Base-by-base conservation (phyloP, 2,797 vertebrate species). In the Pterois miles region DNA sequence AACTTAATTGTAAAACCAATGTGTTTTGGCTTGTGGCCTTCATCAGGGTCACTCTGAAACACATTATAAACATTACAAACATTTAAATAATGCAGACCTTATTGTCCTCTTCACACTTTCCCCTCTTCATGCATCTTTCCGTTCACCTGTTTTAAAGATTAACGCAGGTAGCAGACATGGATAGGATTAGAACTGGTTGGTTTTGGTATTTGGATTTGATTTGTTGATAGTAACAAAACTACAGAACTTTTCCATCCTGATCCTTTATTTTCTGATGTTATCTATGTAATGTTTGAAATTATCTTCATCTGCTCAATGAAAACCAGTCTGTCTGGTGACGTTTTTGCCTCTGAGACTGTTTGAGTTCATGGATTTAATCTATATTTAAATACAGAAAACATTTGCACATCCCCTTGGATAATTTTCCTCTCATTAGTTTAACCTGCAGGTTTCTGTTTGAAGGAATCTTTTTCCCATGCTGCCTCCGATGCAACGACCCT, bases 361-460 rank as follows among this genome's bases (percentile, higher is more conserved):
- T 34, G 11, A 67, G 12, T 46, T 63, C 4, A 36, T 71, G 2
- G 25, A 12, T 65, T 63, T 64, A 6, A 74, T 40, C 13, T 20
- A 4, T 40, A 58, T 79, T 66, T 43, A 74, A 67, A 67, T 67
- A 8, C n/a, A 12, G 22, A 56, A 9, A 33, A 66, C 0, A 23
- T 20, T 58, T 62, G 56, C 46, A 56, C 20, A 11, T 36, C 40
- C 29, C 27, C 38, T n/a, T 8, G 6, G n/a, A 62, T 52, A 40
- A 57, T 58, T 31, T 65, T 48, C n/a, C 54, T 64, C 13, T 62
- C 16, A 33, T 59, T 64, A 27, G 14, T 79, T 78, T 65, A 75
- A 79, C 85, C 60, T 74, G 60, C 62, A 85, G 68, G 48, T 82
- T 77, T 83, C 33, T 68, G 38, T 68, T 57, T 78, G n/a, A 74